These are phyloP conservation scores for Pseudolycoriella hygida DNA, from an alignment of 2,888 invertebrate species.

Conservation along the genomic window DNA sequence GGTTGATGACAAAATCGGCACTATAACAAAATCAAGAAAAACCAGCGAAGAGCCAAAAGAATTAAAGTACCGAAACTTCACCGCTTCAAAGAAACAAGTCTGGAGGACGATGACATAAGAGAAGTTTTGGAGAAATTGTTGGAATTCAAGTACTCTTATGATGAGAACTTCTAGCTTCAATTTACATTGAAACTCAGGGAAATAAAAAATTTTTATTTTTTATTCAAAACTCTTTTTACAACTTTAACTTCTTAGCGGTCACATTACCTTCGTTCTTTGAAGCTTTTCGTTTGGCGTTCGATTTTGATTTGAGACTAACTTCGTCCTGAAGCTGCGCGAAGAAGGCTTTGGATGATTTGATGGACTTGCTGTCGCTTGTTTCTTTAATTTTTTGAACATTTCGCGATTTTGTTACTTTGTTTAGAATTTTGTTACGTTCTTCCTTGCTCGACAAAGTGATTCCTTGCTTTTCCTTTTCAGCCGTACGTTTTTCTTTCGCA, in stretches of 20 bases:
- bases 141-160: slow-evolving; percentile 57
- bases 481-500: slow-evolving; percentile 30
- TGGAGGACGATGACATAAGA: slow-evolving; percentile 54
- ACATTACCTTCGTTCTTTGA: slow-evolving; percentile 17
- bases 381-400: slow-evolving; percentile 33
- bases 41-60: slow-evolving; percentile 48
- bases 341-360: slow-evolving; percentile 67
- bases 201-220: too few species aligned
- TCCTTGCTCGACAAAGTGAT: slow-evolving; percentile 36
- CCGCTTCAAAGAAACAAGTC: slow-evolving; percentile 46
- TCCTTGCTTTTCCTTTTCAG: slow-evolving; percentile 23
- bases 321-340: slow-evolving; percentile 74
- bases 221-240: slow-evolving; percentile 42
- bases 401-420: slow-evolving; percentile 43
- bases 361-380: slow-evolving; percentile 27
- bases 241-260: slow-evolving; percentile 42
- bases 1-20: too few species aligned
- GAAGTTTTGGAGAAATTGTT: slow-evolving; percentile 47
- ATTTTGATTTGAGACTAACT: slow-evolving; percentile 34
- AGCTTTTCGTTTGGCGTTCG: slow-evolving; percentile 23
- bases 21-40: too few species aligned
- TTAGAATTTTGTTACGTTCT: slow-evolving; percentile 34
- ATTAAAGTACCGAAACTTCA: slow-evolving; percentile 53
- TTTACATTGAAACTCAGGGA: too few species aligned
- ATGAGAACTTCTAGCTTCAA: slow-evolving; percentile 43